Evolutionary conservation across 1,140 invertebrate genomes (phyloP).

Genomic region (Dinoponera quadriceps): DNA sequence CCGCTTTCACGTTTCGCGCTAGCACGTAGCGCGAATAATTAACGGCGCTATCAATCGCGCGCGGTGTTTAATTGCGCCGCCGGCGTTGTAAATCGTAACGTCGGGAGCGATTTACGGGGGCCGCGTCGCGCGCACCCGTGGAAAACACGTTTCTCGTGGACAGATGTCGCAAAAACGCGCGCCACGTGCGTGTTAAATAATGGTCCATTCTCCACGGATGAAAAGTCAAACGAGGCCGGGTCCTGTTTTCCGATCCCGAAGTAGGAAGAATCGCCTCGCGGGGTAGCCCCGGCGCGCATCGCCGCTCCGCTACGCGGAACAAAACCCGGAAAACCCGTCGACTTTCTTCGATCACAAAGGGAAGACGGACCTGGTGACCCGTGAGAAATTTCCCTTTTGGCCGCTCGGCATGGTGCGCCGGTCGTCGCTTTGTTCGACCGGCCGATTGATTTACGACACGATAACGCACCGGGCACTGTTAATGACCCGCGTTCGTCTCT

Average conservation of each 20-base stretch:
- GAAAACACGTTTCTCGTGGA: constrained; percentile 19
- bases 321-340: constrained; percentile 46
- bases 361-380: background rate
- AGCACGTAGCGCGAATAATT: constrained; percentile 6
- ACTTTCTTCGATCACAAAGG: constrained; percentile 6
- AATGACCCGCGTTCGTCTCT: background rate
- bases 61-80: constrained; percentile 15
- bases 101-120: constrained; percentile 32
- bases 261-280: constrained; percentile 6
- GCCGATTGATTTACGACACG: constrained; percentile 15
- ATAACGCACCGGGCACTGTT: background rate
- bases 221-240: constrained; percentile 51
- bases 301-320: constrained; percentile 22
- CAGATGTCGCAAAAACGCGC: constrained; percentile 55
- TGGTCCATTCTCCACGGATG: constrained; percentile 40
- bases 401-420: background rate
- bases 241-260: constrained; percentile 6
- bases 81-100: constrained; percentile 49
- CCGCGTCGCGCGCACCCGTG: constrained; percentile 8
- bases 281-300: background rate
- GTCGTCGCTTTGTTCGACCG: constrained; percentile 30
- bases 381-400: constrained; percentile 54
- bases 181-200: constrained; percentile 39
- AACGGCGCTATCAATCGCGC: constrained; percentile 27
- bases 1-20: background rate